Conservation (phyloP, 35 echinoderm and acorn worm species). For the Ptychodera flava region DNA sequence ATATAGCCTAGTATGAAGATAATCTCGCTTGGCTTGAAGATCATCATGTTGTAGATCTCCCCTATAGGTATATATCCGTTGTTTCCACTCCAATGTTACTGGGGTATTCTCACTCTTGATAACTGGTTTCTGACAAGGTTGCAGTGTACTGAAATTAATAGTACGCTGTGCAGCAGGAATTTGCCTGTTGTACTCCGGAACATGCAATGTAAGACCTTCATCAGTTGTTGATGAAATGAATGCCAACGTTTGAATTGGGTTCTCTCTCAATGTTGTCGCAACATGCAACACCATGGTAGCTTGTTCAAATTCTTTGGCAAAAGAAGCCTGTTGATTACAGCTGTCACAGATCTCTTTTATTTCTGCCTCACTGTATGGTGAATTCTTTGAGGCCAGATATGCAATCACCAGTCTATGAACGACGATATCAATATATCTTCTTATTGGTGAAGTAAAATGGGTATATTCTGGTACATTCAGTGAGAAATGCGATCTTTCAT, state of each 20-base stretch:
- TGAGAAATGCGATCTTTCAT: slow-evolving; percentile 41
- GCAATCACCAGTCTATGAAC: slow-evolving; percentile 73
- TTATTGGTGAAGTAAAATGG: slow-evolving; percentile 87
- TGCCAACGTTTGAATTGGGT: neutral
- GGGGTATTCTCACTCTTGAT: slow-evolving; percentile 24
- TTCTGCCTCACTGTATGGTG: neutral
- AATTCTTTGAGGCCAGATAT: neutral
- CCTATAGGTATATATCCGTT: slow-evolving; percentile 48
- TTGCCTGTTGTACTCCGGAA: neutral
- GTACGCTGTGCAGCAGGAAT: neutral
- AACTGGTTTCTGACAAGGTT: slow-evolving; percentile 44
- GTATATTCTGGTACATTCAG: slow-evolving; percentile 53
- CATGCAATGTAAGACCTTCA: neutral
- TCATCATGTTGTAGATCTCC: no score
- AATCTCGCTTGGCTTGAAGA: neutral
- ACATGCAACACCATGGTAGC: neutral
- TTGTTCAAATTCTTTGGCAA: neutral
- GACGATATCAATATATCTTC: slow-evolving; percentile 80
- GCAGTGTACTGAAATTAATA: slow-evolving; percentile 23
- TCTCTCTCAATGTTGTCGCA: neutral
- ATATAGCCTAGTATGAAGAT: neutral
- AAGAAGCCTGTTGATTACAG: neutral
- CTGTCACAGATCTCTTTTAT: neutral
- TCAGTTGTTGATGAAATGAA: neutral
- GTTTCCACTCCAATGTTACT: slow-evolving; percentile 40